phyloP scores from a whole-genome alignment of 2,113 vertebrate genomes.

The Zapus hudsonius region DNA sequence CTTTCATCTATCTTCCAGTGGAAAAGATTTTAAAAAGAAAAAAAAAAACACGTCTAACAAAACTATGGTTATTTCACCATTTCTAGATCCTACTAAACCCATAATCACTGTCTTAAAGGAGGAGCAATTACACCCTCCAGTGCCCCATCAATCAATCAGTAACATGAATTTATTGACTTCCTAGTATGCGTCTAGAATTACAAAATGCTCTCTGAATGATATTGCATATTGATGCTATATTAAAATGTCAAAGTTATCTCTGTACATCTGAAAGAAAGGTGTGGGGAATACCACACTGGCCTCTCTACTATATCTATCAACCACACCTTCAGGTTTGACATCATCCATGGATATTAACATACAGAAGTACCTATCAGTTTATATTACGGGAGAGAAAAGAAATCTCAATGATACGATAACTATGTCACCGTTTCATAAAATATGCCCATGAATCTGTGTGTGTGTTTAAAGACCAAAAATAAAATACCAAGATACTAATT shows the following conservation, averaged over 20 bases:
- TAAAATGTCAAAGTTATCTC: conserved; percentile 58
- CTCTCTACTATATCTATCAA: background rate
- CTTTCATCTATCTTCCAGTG: background rate
- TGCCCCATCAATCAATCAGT: conserved; percentile 10
- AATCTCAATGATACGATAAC: background rate
- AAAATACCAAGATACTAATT: background rate
- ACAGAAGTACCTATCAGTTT: background rate
- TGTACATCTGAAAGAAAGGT: conserved; percentile 19
- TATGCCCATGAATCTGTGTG: background rate
- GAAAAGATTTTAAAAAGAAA: background rate
- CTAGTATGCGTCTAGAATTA: conserved; percentile 35
- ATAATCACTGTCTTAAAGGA: background rate
- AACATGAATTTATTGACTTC: conserved; percentile 58
- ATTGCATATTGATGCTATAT: conserved; percentile 9
- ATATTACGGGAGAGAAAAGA: background rate
- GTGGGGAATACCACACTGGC: background rate
- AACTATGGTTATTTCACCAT: background rate
- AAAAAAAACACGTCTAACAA: background rate
- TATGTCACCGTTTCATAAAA: background rate
- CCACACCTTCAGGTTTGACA: background rate
- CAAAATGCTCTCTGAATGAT: conserved; percentile 39
- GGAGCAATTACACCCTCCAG: background rate
- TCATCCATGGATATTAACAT: background rate
- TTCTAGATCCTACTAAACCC: background rate
- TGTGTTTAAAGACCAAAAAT: too few relatives aligned